Evolutionary conservation across 2,113 vertebrate genomes (phyloP).

Genomic region (Synchiropus splendidus): DNA sequence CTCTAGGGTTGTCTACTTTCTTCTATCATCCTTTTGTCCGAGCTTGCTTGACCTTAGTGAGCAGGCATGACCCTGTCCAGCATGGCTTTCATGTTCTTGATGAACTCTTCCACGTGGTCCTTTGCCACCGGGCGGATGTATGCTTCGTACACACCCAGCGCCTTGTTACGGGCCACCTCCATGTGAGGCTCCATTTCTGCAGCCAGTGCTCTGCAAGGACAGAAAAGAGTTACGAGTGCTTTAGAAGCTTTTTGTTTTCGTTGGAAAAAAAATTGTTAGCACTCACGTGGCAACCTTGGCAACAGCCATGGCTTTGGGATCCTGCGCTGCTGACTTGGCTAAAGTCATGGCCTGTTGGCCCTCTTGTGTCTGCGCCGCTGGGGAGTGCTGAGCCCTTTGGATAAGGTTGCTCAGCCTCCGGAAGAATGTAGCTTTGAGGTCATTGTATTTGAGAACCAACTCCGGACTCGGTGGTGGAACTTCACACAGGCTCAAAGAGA

Average conservation of each 20-base stretch:
- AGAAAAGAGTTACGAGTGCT: background rate
- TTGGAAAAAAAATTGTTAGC: background rate
- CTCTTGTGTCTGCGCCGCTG: rapidly evolving
- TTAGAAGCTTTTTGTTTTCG: background rate
- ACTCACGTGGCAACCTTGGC: conserved; percentile 48
- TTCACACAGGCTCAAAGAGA: conserved; percentile 53
- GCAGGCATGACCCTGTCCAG: conserved; percentile 50
- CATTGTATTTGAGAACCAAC: conserved; percentile 52
- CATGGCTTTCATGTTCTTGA: conserved; percentile 26
- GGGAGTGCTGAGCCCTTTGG: background rate
- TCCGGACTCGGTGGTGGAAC: conserved; percentile 36
- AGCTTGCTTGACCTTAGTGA: conserved; percentile 23
- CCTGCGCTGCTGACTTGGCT: background rate
- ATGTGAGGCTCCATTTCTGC: conserved; percentile 37
- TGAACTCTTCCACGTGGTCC: conserved; percentile 19
- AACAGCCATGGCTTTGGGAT: conserved; percentile 12
- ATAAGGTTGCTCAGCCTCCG: conserved; percentile 28
- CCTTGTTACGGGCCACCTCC: conserved; percentile 30
- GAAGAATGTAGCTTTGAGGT: conserved; percentile 26
- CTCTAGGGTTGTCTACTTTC: conserved; percentile 20
- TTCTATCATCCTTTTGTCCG: conserved; percentile 11
- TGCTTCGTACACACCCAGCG: conserved; percentile 47
- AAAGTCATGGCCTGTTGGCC: background rate
- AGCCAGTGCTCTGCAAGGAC: conserved; percentile 34
- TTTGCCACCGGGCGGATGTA: conserved; percentile 50